These are phyloP conservation scores for Engystomops pustulosus DNA, from an alignment of 2,113 vertebrate genomes.

Conservation along the genomic window DNA sequence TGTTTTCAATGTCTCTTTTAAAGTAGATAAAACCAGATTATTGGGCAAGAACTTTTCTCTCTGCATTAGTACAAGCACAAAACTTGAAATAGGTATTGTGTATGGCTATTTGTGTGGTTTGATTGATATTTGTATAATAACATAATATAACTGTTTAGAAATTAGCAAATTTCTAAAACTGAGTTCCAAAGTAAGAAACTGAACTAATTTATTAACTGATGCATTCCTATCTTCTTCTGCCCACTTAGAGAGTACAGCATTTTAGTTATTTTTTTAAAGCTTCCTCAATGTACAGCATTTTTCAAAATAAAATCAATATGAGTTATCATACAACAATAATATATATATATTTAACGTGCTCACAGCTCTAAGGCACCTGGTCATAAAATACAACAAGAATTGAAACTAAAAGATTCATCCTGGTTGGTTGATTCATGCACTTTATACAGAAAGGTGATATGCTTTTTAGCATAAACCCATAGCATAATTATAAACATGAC, in stretches of 20 bases:
- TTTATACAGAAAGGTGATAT: conserved; percentile 5
- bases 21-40: no score
- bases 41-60: no score
- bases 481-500: conserved; percentile 22
- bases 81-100: no score
- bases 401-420: not conserved
- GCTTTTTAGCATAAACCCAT: not conserved
- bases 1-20: no score
- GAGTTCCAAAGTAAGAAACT: not conserved
- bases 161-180: not conserved
- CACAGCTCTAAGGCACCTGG: conserved; percentile 50
- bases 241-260: not conserved
- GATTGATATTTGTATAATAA: not conserved
- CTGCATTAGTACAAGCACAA: no score
- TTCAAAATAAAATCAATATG: conserved; percentile 2
- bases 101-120: not conserved
- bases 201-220: not conserved
- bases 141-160: not conserved
- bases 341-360: conserved; percentile 29
- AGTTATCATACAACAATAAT: conserved; percentile 11
- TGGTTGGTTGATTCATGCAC: conserved; percentile 13
- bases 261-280: not conserved
- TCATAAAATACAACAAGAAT: conserved; percentile 24
- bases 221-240: not conserved
- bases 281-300: not conserved